Conservation (phyloP, 2,888 invertebrate genomes). For the Prenolepis imparis region DNA sequence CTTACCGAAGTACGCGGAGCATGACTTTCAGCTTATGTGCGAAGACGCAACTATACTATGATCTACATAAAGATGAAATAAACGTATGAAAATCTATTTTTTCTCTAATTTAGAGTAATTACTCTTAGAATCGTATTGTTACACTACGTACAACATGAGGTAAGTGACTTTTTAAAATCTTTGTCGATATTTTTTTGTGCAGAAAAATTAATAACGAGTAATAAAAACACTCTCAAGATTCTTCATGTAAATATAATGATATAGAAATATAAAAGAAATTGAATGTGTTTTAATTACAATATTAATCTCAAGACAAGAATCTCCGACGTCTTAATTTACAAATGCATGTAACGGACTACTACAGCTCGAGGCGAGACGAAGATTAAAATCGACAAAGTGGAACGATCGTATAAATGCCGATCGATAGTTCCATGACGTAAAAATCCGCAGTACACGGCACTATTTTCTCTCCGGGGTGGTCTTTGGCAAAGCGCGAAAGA, state of each 20-base stretch:
- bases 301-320: background rate
- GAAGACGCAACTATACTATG: slow-evolving; percentile 6
- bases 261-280: background rate
- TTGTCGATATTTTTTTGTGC: background rate
- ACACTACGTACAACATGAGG: background rate
- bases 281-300: background rate
- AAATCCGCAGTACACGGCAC: slow-evolving; percentile 42
- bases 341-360: background rate
- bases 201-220: background rate
- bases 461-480: slow-evolving; percentile 60
- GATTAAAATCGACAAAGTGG: slow-evolving; percentile 16
- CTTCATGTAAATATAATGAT: background rate
- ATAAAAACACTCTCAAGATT: background rate
- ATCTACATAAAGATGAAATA: slow-evolving; percentile 6
- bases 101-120: background rate
- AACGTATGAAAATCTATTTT: background rate
- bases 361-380: background rate
- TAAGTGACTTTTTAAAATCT: background rate
- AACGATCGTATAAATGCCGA: slow-evolving; percentile 4
- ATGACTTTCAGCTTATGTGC: background rate
- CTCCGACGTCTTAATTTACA: slow-evolving; percentile 9
- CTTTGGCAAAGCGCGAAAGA: slow-evolving; percentile 15
- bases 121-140: background rate
- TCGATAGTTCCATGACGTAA: slow-evolving; percentile 39
- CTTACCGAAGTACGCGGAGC: background rate